phyloP scores from a whole-genome alignment of 1,140 invertebrate genomes.

The Temnothorax nylanderi region DNA sequence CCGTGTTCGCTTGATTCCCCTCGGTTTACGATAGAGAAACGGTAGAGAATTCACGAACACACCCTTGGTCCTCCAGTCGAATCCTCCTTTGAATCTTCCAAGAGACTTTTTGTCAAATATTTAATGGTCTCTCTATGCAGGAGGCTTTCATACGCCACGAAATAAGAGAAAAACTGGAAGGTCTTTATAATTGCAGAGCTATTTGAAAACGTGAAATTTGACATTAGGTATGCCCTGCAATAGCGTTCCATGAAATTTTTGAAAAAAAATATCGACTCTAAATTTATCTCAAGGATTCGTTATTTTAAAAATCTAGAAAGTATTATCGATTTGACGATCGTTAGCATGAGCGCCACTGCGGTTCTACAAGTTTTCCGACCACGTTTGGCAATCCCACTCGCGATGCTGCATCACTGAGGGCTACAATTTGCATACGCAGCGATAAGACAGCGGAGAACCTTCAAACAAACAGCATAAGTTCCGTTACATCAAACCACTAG shows the following conservation, averaged over 20 bases:
- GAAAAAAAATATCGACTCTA: not conserved
- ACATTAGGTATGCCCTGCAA: not conserved
- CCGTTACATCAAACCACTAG: not conserved
- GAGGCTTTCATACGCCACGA: not conserved
- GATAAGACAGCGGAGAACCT: not conserved
- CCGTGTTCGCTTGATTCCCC: not conserved
- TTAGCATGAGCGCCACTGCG: not conserved
- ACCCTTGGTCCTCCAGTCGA: not conserved
- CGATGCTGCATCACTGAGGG: not conserved
- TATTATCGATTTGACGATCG: not conserved
- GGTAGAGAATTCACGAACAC: not conserved
- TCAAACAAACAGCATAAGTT: not conserved
- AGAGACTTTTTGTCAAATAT: conserved; percentile 1
- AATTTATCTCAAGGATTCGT: not conserved
- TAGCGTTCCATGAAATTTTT: not conserved
- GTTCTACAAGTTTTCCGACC: not conserved
- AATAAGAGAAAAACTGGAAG: not conserved
- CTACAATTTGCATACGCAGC: conserved; percentile 11
- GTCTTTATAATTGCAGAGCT: not conserved
- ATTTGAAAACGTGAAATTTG: not conserved
- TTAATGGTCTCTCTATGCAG: not conserved
- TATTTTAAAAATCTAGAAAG: not conserved
- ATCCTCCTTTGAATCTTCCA: too few relatives aligned
- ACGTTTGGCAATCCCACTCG: not conserved
- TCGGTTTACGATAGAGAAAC: conserved; percentile 9